These are phyloP conservation scores for Teleogryllus occipitalis DNA, from an alignment of 1,140 invertebrate species.

Conservation along the genomic window DNA sequence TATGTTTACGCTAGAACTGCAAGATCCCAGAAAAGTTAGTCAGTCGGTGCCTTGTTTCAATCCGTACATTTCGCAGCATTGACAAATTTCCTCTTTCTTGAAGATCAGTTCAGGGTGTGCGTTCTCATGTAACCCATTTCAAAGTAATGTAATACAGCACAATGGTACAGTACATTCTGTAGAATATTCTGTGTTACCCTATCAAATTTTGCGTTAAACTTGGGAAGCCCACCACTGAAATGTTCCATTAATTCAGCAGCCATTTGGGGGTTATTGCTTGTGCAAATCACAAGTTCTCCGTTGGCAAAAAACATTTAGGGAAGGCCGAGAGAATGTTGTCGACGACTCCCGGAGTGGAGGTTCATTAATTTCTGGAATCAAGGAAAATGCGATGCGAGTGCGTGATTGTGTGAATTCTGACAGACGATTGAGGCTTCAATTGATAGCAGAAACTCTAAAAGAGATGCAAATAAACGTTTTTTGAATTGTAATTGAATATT, in stretches of 20 bases:
- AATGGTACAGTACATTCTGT: background rate
- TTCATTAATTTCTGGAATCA: constrained; percentile 12
- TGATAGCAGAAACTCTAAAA: constrained; percentile 13
- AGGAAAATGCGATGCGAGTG: background rate
- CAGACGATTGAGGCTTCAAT: constrained; percentile 8
- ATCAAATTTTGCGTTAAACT: constrained; percentile 11
- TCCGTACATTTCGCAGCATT: too few relatives aligned
- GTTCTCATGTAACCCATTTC: too few relatives aligned
- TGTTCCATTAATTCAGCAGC: constrained; percentile 9
- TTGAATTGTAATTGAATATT: constrained; percentile 16
- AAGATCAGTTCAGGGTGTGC: too few relatives aligned
- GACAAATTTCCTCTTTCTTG: too few relatives aligned
- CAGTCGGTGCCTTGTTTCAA: too few relatives aligned
- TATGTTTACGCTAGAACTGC: too few relatives aligned
- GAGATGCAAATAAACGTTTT: constrained; percentile 14
- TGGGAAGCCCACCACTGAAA: constrained; percentile 6
- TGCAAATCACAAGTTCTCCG: background rate
- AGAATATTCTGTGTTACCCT: background rate
- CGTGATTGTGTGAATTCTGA: constrained; percentile 13
- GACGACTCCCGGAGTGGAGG: constrained; percentile 11
- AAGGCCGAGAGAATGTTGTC: background rate
- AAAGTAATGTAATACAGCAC: too few relatives aligned
- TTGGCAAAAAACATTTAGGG: background rate
- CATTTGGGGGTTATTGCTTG: constrained; percentile 13
- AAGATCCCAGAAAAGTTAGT: too few relatives aligned